A percentile compares a stretch with the other conserved stretches of the same genome.
Evolutionary conservation across 2,888 invertebrate species (phyloP).

Genomic region (Empis stercorea): DNA sequence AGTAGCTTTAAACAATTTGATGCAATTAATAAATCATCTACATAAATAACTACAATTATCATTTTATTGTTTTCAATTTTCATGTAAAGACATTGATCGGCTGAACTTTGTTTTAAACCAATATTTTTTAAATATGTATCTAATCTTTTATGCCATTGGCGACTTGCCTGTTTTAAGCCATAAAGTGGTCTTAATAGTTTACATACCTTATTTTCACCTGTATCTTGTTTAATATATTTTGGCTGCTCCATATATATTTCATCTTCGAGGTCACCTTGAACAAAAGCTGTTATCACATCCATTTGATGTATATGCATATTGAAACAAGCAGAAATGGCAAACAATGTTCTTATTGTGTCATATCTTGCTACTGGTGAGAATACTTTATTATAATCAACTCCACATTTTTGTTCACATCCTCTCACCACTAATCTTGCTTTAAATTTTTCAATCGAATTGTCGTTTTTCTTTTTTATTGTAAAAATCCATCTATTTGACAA

Average conservation of each 20-base stretch:
- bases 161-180: conserved; percentile 9
- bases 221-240: no score
- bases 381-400: conserved; percentile 8
- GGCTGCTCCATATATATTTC: conserved; percentile 3
- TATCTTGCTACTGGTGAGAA: conserved; percentile 11
- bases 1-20: neutral
- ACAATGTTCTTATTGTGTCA: conserved; percentile 6
- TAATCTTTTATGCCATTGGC: conserved; percentile 4
- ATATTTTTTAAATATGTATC: conserved; percentile 1
- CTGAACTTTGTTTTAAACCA: neutral
- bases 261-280: conserved; percentile 6
- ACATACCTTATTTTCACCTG: neutral
- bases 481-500: no score
- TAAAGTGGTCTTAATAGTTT: conserved; percentile 1
- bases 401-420: no score
- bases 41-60: conserved; percentile 4
- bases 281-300: conserved; percentile 3
- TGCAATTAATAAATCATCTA: conserved; percentile 7
- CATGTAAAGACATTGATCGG: conserved; percentile 1
- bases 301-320: conserved; percentile 6
- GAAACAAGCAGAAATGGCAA: conserved; percentile 4
- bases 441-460: no score
- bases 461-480: neutral
- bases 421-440: no score
- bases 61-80: neutral